Base-by-base conservation (phyloP, 2,797 vertebrate species). In the Spheniscus humboldti region DNA sequence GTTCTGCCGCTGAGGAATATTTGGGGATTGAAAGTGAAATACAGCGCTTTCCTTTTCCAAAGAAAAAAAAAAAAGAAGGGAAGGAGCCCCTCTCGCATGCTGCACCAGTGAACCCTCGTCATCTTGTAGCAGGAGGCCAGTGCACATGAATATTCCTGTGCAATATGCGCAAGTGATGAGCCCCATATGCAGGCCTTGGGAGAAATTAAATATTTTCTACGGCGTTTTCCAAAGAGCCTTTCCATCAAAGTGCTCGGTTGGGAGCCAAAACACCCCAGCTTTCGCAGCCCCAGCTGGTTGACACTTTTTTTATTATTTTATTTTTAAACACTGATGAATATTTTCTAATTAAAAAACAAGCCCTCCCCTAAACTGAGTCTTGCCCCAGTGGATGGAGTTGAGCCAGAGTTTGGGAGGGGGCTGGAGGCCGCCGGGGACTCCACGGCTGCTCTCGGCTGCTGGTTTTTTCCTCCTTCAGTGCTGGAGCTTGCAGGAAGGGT, bases 151-250 rank as follows among this genome's bases (percentile, higher is more conserved):
- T 96, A 96, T 95, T 95, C 85, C 96, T 86, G 81, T 94, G 91
- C 90, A 97, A 94, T 89, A 88, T 91, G 96, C 18, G 0, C 48
- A 17, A 96, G 87, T 96, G 96, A 97, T 96, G 96, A 97, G 91
- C 96, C 96, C 96, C 96, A 96, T 96, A 95, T 96, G 96, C 95
- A 95, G 87, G 91, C 96, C 94, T 91, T 96, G 95, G 91, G 96
- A 97, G 89, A 94, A 96, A 97, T 96, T 96, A 96, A 96, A 88
- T 94, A 71, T 95, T 94, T 97, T 94, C 94, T 95, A 66, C 3
- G 3, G 92, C 25, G 6, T 96, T 92, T 96, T 96, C 96, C 96
- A 96, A 95, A 95, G 94, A 95, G 60, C 68, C 85, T 92, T 94
- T 96, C 94, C 96, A 97, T 96, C 96, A 97, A 96, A 97, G 95